Conservation (phyloP, 1,140 invertebrate genomes). For the Thalassaphorura encarpata region DNA sequence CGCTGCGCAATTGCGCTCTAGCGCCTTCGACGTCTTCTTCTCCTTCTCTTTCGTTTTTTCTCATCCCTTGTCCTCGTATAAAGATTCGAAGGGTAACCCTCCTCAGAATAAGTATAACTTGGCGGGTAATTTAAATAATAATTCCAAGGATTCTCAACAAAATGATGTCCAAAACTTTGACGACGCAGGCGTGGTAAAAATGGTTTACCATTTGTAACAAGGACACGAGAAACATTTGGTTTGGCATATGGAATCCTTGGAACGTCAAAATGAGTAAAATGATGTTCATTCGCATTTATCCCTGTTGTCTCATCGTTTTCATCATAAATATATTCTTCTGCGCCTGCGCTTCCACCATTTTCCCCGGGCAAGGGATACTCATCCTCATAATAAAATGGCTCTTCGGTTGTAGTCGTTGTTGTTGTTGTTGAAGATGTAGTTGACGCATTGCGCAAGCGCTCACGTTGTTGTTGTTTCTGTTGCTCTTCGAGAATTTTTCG, state of each 20-base stretch:
- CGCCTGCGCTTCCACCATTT: not conserved
- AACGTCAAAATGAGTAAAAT: slow-evolving; percentile 31
- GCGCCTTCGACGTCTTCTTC: too few species aligned
- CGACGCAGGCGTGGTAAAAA: slow-evolving; percentile 29
- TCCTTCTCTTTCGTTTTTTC: too few species aligned
- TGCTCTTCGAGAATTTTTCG: too few species aligned
- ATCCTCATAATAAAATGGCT: slow-evolving; percentile 29
- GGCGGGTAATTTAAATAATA: slow-evolving; percentile 4
- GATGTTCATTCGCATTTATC: slow-evolving; percentile 26
- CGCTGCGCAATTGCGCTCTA: too few species aligned
- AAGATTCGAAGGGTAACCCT: too few species aligned
- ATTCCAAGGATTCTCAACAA: slow-evolving; percentile 1
- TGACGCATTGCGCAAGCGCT: not conserved
- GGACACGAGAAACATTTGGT: slow-evolving; percentile 29
- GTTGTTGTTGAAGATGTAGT: not conserved
- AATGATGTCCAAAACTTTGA: slow-evolving; percentile 14
- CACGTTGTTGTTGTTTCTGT: not conserved
- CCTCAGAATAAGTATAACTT: too few species aligned
- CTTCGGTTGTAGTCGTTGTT: slow-evolving; percentile 14
- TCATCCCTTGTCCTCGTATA: too few species aligned
- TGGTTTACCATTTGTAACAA: slow-evolving; percentile 32
- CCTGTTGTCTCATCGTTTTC: slow-evolving; percentile 12
- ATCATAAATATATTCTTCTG: slow-evolving; percentile 23
- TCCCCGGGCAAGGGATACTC: slow-evolving; percentile 12
- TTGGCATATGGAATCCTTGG: slow-evolving; percentile 32